A percentile compares a stretch with the other conserved stretches of the same genome.
Evolutionary conservation across 2,888 invertebrate genomes (phyloP).

Genomic region (Lasioglossum marginatum): DNA sequence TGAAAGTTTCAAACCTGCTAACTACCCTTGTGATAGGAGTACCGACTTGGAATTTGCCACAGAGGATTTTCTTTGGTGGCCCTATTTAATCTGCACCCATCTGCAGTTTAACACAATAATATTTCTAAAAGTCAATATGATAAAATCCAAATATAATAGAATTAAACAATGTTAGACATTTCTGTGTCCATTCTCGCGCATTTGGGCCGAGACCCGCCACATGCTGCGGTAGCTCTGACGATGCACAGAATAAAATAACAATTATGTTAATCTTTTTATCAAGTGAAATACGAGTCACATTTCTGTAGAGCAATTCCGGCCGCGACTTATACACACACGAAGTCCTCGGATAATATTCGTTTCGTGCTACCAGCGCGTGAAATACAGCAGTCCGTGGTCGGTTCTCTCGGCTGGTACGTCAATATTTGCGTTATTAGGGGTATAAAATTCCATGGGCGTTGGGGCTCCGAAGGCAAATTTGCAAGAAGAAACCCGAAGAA

Average conservation of each 20-base stretch:
- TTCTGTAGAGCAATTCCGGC: background rate
- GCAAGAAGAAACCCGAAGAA: constrained; percentile 37
- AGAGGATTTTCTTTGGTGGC: too few relatives aligned
- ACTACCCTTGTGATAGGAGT: too few relatives aligned
- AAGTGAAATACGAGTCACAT: background rate
- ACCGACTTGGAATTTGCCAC: too few relatives aligned
- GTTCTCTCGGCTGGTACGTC: constrained; percentile 16
- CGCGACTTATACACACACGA: background rate
- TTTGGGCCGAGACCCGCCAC: background rate
- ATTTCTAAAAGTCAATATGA: too few relatives aligned
- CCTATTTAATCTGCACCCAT: too few relatives aligned
- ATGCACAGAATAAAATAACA: background rate
- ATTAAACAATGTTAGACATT: background rate
- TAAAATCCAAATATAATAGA: too few relatives aligned
- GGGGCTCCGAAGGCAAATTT: constrained; percentile 30
- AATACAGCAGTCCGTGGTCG: constrained; percentile 27
- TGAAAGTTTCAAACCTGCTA: too few relatives aligned
- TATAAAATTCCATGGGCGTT: constrained; percentile 33
- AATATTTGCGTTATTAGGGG: constrained; percentile 53
- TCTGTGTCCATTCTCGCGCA: background rate
- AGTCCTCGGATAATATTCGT: background rate
- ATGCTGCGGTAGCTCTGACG: background rate
- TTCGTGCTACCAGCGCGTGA: background rate
- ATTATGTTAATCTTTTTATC: background rate
- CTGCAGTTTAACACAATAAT: too few relatives aligned